These are phyloP conservation scores for Sebastolobus altivelis DNA, from an alignment of 2,797 vertebrate genomes.

Conservation along the genomic window DNA sequence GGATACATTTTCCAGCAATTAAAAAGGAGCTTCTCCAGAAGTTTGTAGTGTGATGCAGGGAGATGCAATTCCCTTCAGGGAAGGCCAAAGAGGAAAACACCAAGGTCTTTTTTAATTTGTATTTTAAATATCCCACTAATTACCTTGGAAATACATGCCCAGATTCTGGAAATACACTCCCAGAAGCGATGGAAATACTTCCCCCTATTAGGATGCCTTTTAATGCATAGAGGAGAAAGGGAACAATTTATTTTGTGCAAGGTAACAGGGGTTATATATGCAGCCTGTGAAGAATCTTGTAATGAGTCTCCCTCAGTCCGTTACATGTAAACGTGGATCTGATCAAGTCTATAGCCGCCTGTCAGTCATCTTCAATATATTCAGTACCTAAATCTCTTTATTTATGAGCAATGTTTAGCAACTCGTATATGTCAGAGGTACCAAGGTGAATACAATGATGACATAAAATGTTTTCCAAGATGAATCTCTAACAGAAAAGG, in stretches of 20 bases:
- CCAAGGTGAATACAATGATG: too few species aligned
- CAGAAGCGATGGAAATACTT: background rate
- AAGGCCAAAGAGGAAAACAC: background rate
- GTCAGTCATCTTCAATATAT: background rate
- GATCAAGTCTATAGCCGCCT: background rate
- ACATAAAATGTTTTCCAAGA: too few species aligned
- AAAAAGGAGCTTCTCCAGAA: background rate
- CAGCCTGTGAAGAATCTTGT: background rate
- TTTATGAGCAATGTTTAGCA: background rate
- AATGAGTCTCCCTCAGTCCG: background rate
- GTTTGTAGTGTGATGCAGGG: background rate
- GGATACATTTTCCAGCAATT: background rate
- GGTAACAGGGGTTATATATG: background rate
- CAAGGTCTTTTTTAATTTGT: background rate
- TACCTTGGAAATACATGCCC: background rate
- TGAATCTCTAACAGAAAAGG: too few species aligned
- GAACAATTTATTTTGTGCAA: background rate
- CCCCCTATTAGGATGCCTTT: background rate
- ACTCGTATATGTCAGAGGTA: background rate
- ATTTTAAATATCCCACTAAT: constrained; percentile 5
- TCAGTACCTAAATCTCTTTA: background rate
- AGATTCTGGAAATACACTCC: constrained; percentile 11
- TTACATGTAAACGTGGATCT: background rate
- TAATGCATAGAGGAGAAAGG: background rate
- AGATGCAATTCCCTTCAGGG: background rate